Percentiles rank a stretch among this genome's conserved stretches.
Conservation (phyloP, 2,113 vertebrate genomes). For the Isichthys henryi region DNA sequence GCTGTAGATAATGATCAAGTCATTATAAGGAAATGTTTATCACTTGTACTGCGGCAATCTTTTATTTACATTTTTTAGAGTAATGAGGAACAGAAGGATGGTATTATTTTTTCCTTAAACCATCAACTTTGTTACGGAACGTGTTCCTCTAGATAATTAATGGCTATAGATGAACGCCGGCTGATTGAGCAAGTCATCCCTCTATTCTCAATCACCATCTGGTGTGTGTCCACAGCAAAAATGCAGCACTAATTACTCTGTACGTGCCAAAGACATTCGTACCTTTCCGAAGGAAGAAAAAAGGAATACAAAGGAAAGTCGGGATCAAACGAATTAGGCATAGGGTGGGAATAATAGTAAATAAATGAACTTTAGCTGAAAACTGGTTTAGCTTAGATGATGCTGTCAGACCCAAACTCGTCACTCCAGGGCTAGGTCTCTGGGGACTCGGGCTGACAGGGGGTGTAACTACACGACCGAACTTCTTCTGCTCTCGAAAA, state of each 20-base stretch:
- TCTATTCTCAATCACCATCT: constrained; percentile 72
- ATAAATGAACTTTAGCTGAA: constrained; percentile 4
- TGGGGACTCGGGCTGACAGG: constrained; percentile 37
- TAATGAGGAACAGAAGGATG: constrained; percentile 70
- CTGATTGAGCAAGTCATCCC: constrained; percentile 70
- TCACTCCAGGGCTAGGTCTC: constrained; percentile 30
- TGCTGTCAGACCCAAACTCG: constrained; percentile 28
- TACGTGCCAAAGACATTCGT: constrained; percentile 60
- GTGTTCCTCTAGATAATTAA: constrained; percentile 70
- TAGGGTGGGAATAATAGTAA: constrained; percentile 23
- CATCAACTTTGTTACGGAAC: constrained; percentile 63
- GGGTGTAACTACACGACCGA: background rate
- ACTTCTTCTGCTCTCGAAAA: background rate
- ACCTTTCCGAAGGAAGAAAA: constrained; percentile 57
- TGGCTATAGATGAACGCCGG: constrained; percentile 66
- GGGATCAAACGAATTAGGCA: constrained; percentile 39
- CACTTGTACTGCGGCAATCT: constrained; percentile 52
- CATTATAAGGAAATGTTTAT: constrained; percentile 52
- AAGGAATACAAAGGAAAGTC: constrained; percentile 41
- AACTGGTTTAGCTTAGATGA: background rate
- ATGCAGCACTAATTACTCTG: constrained; percentile 64
- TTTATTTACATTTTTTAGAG: constrained; percentile 53
- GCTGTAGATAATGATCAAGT: constrained; percentile 56
- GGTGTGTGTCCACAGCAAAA: constrained; percentile 57
- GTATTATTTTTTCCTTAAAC: constrained; percentile 50